Evolutionary conservation across 2,888 invertebrate species (phyloP), one percentile per base, ranked within the genome.

Genomic region (Azorinus chamasolen): DNA sequence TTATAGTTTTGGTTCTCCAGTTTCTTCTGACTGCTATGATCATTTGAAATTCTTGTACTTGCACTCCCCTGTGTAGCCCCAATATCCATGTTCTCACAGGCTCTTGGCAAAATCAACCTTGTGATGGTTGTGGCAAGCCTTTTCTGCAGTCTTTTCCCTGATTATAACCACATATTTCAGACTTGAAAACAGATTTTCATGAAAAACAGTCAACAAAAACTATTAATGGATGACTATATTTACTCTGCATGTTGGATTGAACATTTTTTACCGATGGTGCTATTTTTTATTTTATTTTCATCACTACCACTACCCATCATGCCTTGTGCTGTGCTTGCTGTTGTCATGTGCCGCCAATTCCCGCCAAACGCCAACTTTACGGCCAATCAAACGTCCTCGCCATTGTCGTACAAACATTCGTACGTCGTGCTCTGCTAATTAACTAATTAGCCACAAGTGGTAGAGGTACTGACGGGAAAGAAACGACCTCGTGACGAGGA

Each of bases 401-500:
- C 89, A 89, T 86, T 70, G 65, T 75, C 41, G 66, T 64, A 77
- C 72, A 32, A 32, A 65, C 71, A 76, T 71, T 65, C 65, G 76
- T 64, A 69, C 82, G 90, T 84, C 87, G 91, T 90, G 91, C 91
- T 68, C 59, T 61, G 78, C 78, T 72, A 78, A 72, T 72, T 57
- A 64, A 92, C 91, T 91, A 91, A 92, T 91, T 92, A 93, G 92
- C 91, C 91, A 89, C 93, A 90, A 91, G 90, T 92, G 90, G 92
- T 93, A 89, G 93, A 92, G 92, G 92, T 91, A 88, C 84, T 97
- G 95, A 95, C 96, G 95, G 97, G 97, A 96, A 97, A 97, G 96
- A 97, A 97, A 96, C 97, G 97, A 95, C 96, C 97, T 95, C 96
- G 95, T 93, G 96, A 96, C 95, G 96, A 96, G 95, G 96, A 96